These are phyloP conservation scores for Atrina japonica DNA, from an alignment of 2,888 invertebrate species.

Conservation along the genomic window DNA sequence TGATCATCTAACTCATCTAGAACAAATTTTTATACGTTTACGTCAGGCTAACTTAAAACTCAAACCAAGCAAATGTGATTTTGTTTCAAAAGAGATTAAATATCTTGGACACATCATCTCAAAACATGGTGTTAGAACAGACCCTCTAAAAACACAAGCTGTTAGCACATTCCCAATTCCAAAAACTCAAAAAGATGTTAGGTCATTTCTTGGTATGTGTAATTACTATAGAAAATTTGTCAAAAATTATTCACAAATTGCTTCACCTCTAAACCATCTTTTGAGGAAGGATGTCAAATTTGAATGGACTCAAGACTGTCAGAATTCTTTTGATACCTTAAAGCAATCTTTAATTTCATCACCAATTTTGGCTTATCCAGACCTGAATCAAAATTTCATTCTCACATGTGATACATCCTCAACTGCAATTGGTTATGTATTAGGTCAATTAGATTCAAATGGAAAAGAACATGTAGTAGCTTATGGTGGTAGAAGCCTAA, in stretches of 20 bases:
- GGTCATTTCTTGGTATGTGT: no score
- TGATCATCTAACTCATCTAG: not conserved
- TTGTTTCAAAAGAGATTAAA: not conserved
- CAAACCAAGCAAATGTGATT: not conserved
- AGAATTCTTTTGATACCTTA: constrained; percentile 9
- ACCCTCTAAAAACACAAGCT: not conserved
- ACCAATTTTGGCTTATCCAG: constrained; percentile 20
- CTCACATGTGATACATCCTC: constrained; percentile 15
- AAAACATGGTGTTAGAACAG: no score
- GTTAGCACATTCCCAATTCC: not conserved
- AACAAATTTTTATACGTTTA: not conserved
- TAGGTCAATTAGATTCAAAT: constrained; percentile 39
- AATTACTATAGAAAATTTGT: no score
- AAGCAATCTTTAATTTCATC: constrained; percentile 28
- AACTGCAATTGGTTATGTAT: constrained; percentile 39
- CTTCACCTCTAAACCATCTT: not conserved
- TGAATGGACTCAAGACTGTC: no score
- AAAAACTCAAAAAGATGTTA: not conserved
- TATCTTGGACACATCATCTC: not conserved
- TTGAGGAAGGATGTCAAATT: not conserved
- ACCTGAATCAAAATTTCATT: constrained; percentile 19
- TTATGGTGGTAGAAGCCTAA: constrained; percentile 46
- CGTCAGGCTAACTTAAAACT: not conserved
- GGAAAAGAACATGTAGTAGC: constrained; percentile 43
- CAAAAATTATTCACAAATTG: not conserved